Base-by-base conservation (phyloP, 2,888 invertebrate species). In the Dascillus cervinus region DNA sequence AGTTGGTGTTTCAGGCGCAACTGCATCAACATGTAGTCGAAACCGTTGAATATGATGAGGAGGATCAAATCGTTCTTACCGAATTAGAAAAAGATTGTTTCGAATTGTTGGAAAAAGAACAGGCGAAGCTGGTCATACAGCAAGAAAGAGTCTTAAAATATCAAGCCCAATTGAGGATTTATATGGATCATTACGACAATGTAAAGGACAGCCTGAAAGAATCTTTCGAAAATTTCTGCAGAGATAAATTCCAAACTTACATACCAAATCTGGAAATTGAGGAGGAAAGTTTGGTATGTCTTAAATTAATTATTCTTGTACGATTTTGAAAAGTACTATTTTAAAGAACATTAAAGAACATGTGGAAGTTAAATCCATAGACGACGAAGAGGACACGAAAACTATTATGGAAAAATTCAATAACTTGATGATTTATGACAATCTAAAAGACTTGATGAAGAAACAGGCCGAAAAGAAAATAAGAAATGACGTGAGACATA, bases 141-240 rank as follows among this genome's bases (percentile, higher is more conserved):
- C 58, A 61, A 42, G 63, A 63, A 44, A 39, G 35, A 6, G 44
- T 55, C 10, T 36, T 63, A 11, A 51, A 41, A 17, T 13, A 39
- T n/a, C 60, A 61, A 39, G 35, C 47, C 2, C 53, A 55, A 33
- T 39, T 63, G 11, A 52, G 52, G 32, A 41, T 57, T 5, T 41
- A 48, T 32, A 29, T 62, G 6, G 46, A 52, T 21, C 44, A 46
- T 29, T 44, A 51, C 23, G 46, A 48, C 13, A 44, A 52, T 13
- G 39, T 54, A 2, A 52, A 54, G 35, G 50, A 50, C 11, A 44
- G 44, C 13, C 34, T 63, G 4, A 42, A 45, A 14, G 48, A 53
- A 1, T 44, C 48, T 24, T 64, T 58, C 37, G 52, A 60, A 12
- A 32, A 44, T 15, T 64, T 44, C 44, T 62, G 61, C 35, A 44